These are phyloP conservation scores for Sinella curviseta DNA, from an alignment of 1,140 invertebrate species.

Conservation along the genomic window DNA sequence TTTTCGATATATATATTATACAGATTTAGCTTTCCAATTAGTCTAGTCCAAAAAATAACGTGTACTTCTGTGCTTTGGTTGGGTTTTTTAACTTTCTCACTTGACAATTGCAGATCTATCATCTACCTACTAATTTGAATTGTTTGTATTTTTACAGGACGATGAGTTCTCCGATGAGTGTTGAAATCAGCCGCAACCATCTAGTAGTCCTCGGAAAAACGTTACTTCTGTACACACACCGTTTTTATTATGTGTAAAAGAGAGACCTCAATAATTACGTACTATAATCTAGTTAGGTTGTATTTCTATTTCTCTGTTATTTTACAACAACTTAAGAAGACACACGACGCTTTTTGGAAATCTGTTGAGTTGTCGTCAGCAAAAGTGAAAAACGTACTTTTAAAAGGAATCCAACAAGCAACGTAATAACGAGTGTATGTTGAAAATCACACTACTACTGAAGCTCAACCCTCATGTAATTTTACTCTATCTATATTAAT, in stretches of 20 bases:
- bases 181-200: constrained; percentile 34
- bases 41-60: too few species aligned
- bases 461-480: constrained; percentile 26
- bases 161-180: constrained; percentile 50
- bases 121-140: too few species aligned
- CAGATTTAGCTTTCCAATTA: too few species aligned
- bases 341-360: not conserved
- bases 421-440: not conserved
- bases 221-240: constrained; percentile 21
- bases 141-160: constrained; percentile 48
- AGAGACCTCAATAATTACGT: constrained; percentile 20
- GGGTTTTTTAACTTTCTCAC: too few species aligned
- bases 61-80: too few species aligned
- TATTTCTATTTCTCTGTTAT: not conserved
- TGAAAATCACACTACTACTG: constrained; percentile 17
- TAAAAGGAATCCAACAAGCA: not conserved
- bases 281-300: not conserved
- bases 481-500: constrained; percentile 13
- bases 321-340: not conserved
- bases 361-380: constrained; percentile 3
- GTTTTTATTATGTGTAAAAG: constrained; percentile 1
- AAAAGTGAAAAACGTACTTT: not conserved
- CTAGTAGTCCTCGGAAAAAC: constrained; percentile 23
- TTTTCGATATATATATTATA: too few species aligned
- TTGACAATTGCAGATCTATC: too few species aligned